Percentiles rank a stretch among this genome's conserved stretches.
phyloP scores from a whole-genome alignment of 1,140 invertebrate genomes.

The Trichomalopsis sarcophagae region DNA sequence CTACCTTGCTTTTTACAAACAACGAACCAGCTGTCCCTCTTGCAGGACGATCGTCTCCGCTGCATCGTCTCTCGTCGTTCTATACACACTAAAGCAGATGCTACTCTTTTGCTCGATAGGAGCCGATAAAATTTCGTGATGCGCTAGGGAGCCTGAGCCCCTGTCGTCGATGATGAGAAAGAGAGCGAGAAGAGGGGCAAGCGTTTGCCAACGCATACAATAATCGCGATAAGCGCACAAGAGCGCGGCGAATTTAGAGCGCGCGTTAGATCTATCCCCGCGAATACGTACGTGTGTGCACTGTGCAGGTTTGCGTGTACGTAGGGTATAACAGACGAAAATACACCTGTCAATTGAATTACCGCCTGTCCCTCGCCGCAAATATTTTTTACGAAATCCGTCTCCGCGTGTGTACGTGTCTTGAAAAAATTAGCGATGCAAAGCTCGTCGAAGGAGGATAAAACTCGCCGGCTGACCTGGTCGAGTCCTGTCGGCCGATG shows the following conservation, averaged over 20 bases:
- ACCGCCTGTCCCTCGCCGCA: background rate
- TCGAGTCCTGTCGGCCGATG: constrained; percentile 65
- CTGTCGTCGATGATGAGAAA: background rate
- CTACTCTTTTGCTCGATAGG: background rate
- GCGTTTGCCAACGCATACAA: background rate
- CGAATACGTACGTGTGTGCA: background rate
- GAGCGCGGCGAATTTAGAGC: background rate
- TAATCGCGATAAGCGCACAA: background rate
- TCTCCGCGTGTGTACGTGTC: too few species aligned
- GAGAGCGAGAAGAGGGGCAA: background rate
- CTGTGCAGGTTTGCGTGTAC: background rate
- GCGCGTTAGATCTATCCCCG: background rate
- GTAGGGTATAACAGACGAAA: background rate
- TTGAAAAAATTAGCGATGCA: background rate
- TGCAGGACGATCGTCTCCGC: constrained; percentile 30
- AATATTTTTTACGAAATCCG: background rate
- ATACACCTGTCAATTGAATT: constrained; percentile 7
- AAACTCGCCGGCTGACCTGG: constrained; percentile 57
- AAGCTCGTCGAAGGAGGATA: background rate
- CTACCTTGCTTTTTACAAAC: constrained; percentile 18
- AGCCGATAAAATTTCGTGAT: constrained; percentile 5
- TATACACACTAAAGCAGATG: background rate
- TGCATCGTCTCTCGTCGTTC: constrained; percentile 2
- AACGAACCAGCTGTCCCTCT: constrained; percentile 64
- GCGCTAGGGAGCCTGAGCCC: background rate